Percentiles rank a stretch among this genome's conserved stretches.
These are phyloP conservation scores for Myocastor coypus DNA, from an alignment of 2,113 vertebrate species.

Conservation along the genomic window DNA sequence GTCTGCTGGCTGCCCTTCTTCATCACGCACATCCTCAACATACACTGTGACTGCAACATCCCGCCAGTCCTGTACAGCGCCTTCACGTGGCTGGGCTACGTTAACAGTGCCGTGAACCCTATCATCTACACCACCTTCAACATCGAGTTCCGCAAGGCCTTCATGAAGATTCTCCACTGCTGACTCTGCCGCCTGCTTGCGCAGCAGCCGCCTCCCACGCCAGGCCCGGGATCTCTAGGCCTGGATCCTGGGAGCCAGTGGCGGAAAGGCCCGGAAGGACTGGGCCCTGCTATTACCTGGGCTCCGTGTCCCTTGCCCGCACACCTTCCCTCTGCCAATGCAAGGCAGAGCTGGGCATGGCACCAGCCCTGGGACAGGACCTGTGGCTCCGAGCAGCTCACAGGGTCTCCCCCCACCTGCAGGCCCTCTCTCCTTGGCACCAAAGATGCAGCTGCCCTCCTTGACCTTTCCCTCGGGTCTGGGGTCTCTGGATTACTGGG, in stretches of 20 bases:
- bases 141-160: constrained; percentile 98
- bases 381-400: constrained; percentile 38
- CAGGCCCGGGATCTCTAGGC: background rate
- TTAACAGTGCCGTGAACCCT: constrained; percentile 98
- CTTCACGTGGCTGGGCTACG: constrained; percentile 98
- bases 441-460: constrained; percentile 68
- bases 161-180: constrained; percentile 98
- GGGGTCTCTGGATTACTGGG: background rate
- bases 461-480: background rate
- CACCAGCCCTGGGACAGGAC: constrained; percentile 5
- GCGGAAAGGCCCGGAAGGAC: background rate
- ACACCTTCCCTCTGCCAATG: background rate
- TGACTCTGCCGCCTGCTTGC: constrained; percentile 82
- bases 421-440: constrained; percentile 66
- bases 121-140: constrained; percentile 99
- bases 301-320: background rate
- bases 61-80: constrained; percentile 96
- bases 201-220: constrained; percentile 48
- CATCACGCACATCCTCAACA: constrained; percentile 99
- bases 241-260: background rate
- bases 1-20: constrained; percentile 99
- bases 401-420: background rate
- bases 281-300: constrained; percentile 55
- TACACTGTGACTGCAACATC: constrained; percentile 96
- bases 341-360: background rate